A percentile compares a stretch with the other conserved stretches of the same genome.
Conservation (phyloP, 1,140 invertebrate species). For the Pteromalus puparum region DNA sequence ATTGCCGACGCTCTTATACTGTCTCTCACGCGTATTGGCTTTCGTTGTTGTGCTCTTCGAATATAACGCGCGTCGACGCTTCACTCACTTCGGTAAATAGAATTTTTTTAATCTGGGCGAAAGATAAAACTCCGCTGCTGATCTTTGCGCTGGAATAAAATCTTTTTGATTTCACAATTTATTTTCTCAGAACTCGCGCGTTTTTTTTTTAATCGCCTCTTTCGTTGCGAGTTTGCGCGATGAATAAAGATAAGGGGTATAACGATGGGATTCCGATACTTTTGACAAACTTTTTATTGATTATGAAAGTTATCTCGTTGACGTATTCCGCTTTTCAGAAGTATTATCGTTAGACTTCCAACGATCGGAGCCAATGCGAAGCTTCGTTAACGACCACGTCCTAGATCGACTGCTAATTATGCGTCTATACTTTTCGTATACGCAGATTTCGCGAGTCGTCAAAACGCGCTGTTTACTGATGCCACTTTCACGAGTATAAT, state of each 20-base stretch:
- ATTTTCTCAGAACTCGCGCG: too few relatives aligned
- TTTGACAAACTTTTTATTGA: not conserved
- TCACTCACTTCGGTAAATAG: not conserved
- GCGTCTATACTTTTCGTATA: not conserved
- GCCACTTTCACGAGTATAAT: not conserved
- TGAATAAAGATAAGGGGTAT: too few relatives aligned
- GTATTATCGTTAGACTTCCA: not conserved
- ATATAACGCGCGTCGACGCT: too few relatives aligned
- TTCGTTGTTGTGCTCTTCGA: not conserved
- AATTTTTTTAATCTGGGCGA: not conserved
- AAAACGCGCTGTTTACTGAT: too few relatives aligned
- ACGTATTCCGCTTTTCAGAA: not conserved
- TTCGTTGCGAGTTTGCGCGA: too few relatives aligned
- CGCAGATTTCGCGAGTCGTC: too few relatives aligned
- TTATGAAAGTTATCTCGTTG: not conserved
- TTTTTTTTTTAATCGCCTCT: too few relatives aligned
- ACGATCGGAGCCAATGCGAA: not conserved
- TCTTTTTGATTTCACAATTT: too few relatives aligned
- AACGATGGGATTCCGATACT: too few relatives aligned
- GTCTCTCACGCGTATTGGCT: not conserved
- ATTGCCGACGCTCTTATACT: not conserved
- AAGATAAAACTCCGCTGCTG: not conserved
- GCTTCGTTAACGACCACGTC: not conserved
- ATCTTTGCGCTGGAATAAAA: too few relatives aligned
- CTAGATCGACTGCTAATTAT: not conserved